phyloP scores from a whole-genome alignment of 2,113 vertebrate genomes.

The Chloropsis cyanopogon region DNA sequence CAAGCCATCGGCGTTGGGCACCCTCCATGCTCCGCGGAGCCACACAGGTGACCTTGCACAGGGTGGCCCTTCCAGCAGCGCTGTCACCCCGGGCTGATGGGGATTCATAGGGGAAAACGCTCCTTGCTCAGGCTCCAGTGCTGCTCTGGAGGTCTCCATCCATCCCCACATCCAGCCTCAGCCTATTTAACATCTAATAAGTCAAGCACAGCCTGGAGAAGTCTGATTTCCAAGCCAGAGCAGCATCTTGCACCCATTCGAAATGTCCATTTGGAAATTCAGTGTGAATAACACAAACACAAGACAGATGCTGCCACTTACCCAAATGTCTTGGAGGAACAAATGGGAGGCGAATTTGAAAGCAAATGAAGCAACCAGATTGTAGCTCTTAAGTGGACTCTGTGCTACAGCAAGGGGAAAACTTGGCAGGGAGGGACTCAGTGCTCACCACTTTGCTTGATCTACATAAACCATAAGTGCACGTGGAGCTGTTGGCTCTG shows the following conservation, averaged over 20 bases:
- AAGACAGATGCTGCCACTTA: constrained; percentile 66
- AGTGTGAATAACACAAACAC: constrained; percentile 65
- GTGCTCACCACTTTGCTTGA: neutral
- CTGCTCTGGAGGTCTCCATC: neutral
- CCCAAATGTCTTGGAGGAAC: constrained; percentile 63
- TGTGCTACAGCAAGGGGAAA: neutral
- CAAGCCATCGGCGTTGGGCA: neutral
- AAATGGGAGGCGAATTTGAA: constrained; percentile 59
- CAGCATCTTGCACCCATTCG: constrained; percentile 59
- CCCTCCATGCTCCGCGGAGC: neutral
- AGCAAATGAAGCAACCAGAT: constrained; percentile 62
- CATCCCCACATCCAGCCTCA: neutral
- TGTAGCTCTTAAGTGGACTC: constrained; percentile 58
- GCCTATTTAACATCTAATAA: neutral
- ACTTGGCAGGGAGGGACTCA: constrained; percentile 48
- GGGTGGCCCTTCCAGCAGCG: neutral
- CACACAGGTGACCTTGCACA: neutral
- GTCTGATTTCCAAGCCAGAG: constrained; percentile 56
- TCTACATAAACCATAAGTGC: neutral
- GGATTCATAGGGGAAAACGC: accelerated
- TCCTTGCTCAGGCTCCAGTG: neutral
- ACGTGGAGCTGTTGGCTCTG: neutral
- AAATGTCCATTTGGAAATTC: constrained; percentile 66
- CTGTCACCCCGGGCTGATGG: neutral
- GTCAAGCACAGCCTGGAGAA: constrained; percentile 11